Evolutionary conservation across 2,797 vertebrate species (phyloP).

Genomic region (Acipenser oxyrinchus): DNA sequence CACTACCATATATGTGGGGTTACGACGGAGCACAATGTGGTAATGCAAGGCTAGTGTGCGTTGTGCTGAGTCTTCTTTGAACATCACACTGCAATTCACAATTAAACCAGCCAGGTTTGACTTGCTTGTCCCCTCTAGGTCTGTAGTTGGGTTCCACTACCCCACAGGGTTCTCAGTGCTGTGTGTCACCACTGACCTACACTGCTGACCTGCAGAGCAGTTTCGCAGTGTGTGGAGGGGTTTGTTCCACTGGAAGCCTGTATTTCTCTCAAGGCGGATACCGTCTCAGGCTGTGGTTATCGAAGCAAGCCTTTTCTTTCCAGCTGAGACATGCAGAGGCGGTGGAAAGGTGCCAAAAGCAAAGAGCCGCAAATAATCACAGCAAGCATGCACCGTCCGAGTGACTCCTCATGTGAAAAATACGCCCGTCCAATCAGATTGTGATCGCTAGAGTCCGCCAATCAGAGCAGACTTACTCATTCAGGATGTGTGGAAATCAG

Average conservation of each 20-base stretch:
- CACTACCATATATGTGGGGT: no score
- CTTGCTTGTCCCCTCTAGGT: no score
- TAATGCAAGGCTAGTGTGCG: no score
- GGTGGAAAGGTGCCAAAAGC: background rate
- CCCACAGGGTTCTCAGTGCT: no score
- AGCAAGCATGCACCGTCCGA: background rate
- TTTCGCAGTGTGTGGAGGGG: background rate
- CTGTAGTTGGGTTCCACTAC: no score
- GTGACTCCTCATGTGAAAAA: slow-evolving; percentile 6
- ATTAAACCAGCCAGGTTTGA: no score
- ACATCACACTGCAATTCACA: no score
- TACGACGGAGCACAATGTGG: no score
- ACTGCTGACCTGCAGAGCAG: background rate
- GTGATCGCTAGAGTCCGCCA: background rate
- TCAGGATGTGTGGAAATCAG: background rate
- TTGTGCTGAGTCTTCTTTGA: no score
- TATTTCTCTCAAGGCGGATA: no score
- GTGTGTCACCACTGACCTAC: background rate
- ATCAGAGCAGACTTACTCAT: slow-evolving; percentile 4
- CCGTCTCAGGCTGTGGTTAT: no score
- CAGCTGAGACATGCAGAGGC: no score
- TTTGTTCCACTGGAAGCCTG: background rate
- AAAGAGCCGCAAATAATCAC: background rate
- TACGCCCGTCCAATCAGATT: slow-evolving; percentile 18
- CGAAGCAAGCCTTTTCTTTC: background rate